Conservation (phyloP, 2,113 vertebrate species). For the Gymnocephalus cernua region DNA sequence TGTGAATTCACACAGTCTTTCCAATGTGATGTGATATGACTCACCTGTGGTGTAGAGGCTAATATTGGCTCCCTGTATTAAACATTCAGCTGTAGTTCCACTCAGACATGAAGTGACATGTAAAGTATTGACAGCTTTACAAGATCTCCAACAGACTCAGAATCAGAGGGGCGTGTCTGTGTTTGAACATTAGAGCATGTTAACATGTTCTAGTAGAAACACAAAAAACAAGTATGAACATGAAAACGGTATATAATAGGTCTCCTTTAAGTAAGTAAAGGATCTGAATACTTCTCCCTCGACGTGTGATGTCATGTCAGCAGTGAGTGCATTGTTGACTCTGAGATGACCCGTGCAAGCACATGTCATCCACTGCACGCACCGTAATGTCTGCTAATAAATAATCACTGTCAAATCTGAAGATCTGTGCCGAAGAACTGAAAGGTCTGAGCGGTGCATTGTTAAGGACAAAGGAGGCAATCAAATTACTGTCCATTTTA, state of each 20-base stretch:
- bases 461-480: conserved; percentile 61
- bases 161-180: conserved; percentile 5
- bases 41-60: conserved; percentile 20
- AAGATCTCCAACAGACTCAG: neutral
- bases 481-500: conserved; percentile 64
- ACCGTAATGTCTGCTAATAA: conserved; percentile 51
- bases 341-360: neutral
- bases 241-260: too few species aligned
- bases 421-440: conserved; percentile 12
- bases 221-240: too few species aligned
- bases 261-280: neutral
- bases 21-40: neutral
- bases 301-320: conserved; percentile 7
- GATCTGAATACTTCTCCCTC: neutral
- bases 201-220: too few species aligned
- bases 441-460: conserved; percentile 39
- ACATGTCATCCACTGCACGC: conserved; percentile 1
- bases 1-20: conserved; percentile 15
- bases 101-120: neutral
- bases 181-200: neutral
- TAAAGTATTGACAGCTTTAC: conserved; percentile 11
- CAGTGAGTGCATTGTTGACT: conserved; percentile 22
- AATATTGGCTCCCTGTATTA: neutral
- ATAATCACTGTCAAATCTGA: conserved; percentile 49
- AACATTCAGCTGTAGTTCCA: conserved; percentile 4